Evolutionary conservation across 2,888 invertebrate species (phyloP).

Genomic region (Meandrusa payeni): DNA sequence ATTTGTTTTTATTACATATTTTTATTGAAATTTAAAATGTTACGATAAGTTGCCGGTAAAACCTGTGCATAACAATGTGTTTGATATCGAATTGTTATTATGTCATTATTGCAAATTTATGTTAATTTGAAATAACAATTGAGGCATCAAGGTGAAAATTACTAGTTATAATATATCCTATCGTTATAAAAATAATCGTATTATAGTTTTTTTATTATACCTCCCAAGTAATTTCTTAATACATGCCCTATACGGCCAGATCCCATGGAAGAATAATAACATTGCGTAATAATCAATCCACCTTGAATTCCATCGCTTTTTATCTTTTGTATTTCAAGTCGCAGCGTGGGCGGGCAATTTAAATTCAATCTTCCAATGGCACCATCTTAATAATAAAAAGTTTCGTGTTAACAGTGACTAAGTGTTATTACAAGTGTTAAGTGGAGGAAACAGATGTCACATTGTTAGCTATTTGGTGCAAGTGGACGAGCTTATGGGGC

Average conservation of each 20-base stretch:
- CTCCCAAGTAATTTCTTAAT: background rate
- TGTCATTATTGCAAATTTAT: background rate
- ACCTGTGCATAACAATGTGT: background rate
- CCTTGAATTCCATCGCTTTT: constrained; percentile 15
- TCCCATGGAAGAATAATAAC: constrained; percentile 7
- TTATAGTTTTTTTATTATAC: background rate
- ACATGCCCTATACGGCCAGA: background rate
- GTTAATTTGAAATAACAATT: too few relatives aligned
- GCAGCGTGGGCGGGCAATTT: constrained; percentile 20
- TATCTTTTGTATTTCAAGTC: constrained; percentile 13
- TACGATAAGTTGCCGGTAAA: background rate
- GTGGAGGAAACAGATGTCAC: constrained; percentile 30
- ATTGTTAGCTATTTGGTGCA: constrained; percentile 33
- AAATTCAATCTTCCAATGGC: constrained; percentile 21
- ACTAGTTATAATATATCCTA: too few relatives aligned
- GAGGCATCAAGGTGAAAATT: too few relatives aligned
- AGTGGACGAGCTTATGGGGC: constrained; percentile 83
- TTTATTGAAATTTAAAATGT: too few relatives aligned
- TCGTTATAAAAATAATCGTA: too few relatives aligned
- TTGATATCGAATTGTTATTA: background rate
- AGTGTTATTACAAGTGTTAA: constrained; percentile 14
- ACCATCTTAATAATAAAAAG: constrained; percentile 3
- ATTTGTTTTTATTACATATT: too few relatives aligned
- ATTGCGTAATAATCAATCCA: constrained; percentile 14
- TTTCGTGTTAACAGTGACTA: constrained; percentile 10